phyloP scores from a whole-genome alignment of 1,140 invertebrate species.

The Conopomorpha cramerella region DNA sequence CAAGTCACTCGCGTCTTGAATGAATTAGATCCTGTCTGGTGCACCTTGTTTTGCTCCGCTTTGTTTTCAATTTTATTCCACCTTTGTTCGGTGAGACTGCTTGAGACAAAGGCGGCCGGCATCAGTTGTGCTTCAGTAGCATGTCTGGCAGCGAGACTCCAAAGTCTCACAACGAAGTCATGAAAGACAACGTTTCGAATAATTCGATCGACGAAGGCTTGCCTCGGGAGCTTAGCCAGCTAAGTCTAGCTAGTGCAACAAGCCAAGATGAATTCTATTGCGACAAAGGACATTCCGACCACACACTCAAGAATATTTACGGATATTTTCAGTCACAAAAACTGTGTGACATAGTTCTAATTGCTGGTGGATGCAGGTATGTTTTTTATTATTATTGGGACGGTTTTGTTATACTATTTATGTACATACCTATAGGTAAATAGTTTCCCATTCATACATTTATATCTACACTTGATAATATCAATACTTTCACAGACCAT shows the following conservation, averaged over 20 bases:
- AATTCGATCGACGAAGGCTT: slow-evolving; percentile 55
- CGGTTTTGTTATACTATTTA: too few relatives aligned
- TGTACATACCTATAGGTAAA: too few relatives aligned
- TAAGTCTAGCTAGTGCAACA: slow-evolving; percentile 59
- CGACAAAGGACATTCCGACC: slow-evolving; percentile 79
- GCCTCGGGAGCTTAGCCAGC: slow-evolving; percentile 60
- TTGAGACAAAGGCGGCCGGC: too few relatives aligned
- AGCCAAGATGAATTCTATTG: slow-evolving; percentile 77
- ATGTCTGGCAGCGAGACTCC: slow-evolving; percentile 45
- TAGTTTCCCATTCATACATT: too few relatives aligned
- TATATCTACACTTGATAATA: too few relatives aligned
- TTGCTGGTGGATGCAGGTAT: slow-evolving; percentile 72
- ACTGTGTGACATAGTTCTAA: slow-evolving; percentile 78
- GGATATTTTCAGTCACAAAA: slow-evolving; percentile 78
- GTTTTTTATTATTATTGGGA: slow-evolving; percentile 13
- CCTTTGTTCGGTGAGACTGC: too few relatives aligned
- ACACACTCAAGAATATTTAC: slow-evolving; percentile 80
- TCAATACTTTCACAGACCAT: too few relatives aligned
- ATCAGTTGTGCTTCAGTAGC: too few relatives aligned
- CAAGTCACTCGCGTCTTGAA: too few relatives aligned
- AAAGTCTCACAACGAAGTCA: slow-evolving; percentile 31
- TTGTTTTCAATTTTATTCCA: too few relatives aligned
- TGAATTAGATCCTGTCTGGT: too few relatives aligned
- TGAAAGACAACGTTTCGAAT: slow-evolving; percentile 45
- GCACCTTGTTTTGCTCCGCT: too few relatives aligned